These are phyloP conservation scores for Tenthredo livida DNA, from an alignment of 2,888 invertebrate species.

Conservation along the genomic window DNA sequence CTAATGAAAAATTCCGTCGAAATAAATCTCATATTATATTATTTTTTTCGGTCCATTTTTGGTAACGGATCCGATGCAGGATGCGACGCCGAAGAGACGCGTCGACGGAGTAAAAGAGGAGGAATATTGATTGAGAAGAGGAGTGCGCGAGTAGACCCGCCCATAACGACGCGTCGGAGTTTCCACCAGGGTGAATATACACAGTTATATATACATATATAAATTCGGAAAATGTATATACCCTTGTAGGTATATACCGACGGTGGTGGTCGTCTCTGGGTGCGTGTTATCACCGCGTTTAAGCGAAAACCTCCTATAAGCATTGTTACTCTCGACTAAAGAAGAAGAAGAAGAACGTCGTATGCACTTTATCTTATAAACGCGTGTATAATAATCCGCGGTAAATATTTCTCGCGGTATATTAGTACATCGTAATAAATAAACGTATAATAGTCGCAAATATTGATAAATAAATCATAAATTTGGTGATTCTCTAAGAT, in stretches of 20 bases:
- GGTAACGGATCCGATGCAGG: background rate
- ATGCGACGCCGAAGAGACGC: slow-evolving; percentile 52
- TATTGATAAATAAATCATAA: background rate
- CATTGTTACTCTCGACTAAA: slow-evolving; percentile 33
- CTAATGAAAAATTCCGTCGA: background rate
- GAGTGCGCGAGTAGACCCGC: slow-evolving; percentile 62
- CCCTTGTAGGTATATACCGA: background rate
- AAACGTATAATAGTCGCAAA: background rate
- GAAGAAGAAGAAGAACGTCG: slow-evolving; percentile 10
- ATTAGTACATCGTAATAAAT: background rate
- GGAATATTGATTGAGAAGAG: slow-evolving; percentile 69
- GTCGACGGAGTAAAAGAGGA: slow-evolving; percentile 57
- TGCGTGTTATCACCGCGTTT: slow-evolving; percentile 48
- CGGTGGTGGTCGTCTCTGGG: slow-evolving; percentile 12
- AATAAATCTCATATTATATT: too few relatives aligned
- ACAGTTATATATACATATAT: slow-evolving; percentile 19
- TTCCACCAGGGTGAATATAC: slow-evolving; percentile 8
- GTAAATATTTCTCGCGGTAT: background rate
- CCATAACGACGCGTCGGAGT: slow-evolving; percentile 46
- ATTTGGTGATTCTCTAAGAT: background rate
- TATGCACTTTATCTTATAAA: slow-evolving; percentile 16
- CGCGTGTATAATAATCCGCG: background rate
- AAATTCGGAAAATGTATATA: slow-evolving; percentile 33
- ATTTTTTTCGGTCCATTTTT: slow-evolving; percentile 11
- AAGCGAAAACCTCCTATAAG: background rate